phyloP scores from a whole-genome alignment of 2,888 invertebrate species.

The Epirrhoe tristata region DNA sequence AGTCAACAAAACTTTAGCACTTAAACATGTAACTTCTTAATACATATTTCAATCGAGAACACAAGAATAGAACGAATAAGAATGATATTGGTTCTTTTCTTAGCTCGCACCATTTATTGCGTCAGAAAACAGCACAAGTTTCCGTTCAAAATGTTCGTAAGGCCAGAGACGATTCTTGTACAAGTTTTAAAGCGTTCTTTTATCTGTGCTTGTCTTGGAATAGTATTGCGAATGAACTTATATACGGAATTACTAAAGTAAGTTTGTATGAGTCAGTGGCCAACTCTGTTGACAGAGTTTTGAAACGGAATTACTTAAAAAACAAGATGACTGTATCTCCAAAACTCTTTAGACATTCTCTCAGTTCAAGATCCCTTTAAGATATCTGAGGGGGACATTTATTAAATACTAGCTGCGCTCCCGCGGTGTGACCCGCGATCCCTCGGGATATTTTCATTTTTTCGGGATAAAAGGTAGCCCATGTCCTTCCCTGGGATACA shows the following conservation, averaged over 20 bases:
- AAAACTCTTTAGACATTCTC: too few species aligned
- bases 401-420: too few species aligned
- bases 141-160: slow-evolving; percentile 63
- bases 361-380: too few species aligned
- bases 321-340: too few species aligned
- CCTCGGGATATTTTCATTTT: too few species aligned
- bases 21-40: slow-evolving; percentile 35
- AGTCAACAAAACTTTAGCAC: slow-evolving; percentile 30
- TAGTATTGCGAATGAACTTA: slow-evolving; percentile 11
- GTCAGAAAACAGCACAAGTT: slow-evolving; percentile 74
- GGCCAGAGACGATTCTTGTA: slow-evolving; percentile 72
- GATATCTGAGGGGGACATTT: too few species aligned
- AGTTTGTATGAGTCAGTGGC: too few species aligned
- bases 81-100: slow-evolving; percentile 68
- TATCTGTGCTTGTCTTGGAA: slow-evolving; percentile 46
- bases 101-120: slow-evolving; percentile 79
- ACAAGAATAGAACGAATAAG: slow-evolving; percentile 44
- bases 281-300: too few species aligned
- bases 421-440: too few species aligned
- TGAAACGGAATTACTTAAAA: slow-evolving; percentile 9
- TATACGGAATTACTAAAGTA: too few species aligned
- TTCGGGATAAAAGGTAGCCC: too few species aligned
- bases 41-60: slow-evolving; percentile 43
- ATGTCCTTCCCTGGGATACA: too few species aligned
- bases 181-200: slow-evolving; percentile 74